These are phyloP conservation scores for Apotomis turbidana DNA, from an alignment of 2,888 invertebrate species.

Conservation along the genomic window DNA sequence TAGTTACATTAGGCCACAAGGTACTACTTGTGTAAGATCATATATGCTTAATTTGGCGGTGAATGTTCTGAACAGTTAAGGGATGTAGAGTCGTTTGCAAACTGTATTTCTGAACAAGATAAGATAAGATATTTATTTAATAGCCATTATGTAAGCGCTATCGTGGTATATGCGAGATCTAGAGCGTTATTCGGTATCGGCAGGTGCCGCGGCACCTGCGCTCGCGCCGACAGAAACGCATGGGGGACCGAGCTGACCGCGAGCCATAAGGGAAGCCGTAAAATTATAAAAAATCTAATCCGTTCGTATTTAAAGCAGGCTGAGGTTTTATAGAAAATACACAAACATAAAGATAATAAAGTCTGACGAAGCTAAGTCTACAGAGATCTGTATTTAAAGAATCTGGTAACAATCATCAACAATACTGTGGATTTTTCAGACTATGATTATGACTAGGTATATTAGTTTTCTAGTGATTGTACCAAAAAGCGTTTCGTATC, in stretches of 20 bases:
- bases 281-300: conserved; percentile 48
- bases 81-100: background rate
- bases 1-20: too few relatives aligned
- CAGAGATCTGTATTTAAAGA: too few relatives aligned
- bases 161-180: conserved; percentile 70
- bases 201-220: conserved; percentile 83
- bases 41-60: too few relatives aligned
- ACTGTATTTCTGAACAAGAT: background rate
- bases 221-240: conserved; percentile 77
- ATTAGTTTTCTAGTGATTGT: too few relatives aligned
- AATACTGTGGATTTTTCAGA: too few relatives aligned
- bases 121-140: conserved; percentile 6
- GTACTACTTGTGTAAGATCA: too few relatives aligned
- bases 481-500: too few relatives aligned
- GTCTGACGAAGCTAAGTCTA: too few relatives aligned
- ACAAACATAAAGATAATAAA: too few relatives aligned
- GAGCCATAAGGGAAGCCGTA: conserved; percentile 68
- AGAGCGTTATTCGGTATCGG: conserved; percentile 74
- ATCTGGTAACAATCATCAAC: too few relatives aligned
- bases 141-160: conserved; percentile 43
- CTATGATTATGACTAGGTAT: too few relatives aligned
- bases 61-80: background rate
- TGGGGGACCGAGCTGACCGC: conserved; percentile 57
- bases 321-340: background rate
- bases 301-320: conserved; percentile 20